Evolutionary conservation across 30 jellyfish, hydroid and myxozoan genomes (phyloP), one percentile per base, ranked within the genome.

Genomic region (Sanderia malayensis): DNA sequence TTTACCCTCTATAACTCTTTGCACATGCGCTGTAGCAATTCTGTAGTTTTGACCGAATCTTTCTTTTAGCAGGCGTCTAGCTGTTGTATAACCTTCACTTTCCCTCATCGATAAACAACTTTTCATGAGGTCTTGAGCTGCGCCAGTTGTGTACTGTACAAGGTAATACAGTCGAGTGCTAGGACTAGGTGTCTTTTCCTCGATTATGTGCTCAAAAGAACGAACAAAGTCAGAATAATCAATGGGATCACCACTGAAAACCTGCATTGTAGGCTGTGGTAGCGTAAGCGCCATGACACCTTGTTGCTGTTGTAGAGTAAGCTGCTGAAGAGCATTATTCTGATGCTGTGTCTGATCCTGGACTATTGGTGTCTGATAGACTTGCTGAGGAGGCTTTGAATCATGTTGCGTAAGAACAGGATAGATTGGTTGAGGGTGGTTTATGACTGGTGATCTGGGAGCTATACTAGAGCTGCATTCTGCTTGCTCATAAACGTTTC

Each of bases 401-500:
- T n/a, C n/a, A n/a, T n/a, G n/a, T n/a, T n/a, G n/a, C n/a, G n/a
- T n/a, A n/a, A n/a, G n/a, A n/a, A n/a, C n/a, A n/a, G n/a, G n/a
- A n/a, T n/a, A n/a, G n/a, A n/a, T n/a, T n/a, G n/a, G n/a, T n/a
- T n/a, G n/a, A n/a, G n/a, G n/a, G n/a, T n/a, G n/a, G n/a, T n/a
- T n/a, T n/a, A n/a, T n/a, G n/a, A n/a, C n/a, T n/a, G n/a, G n/a
- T n/a, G n/a, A n/a, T n/a, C n/a, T n/a, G n/a, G n/a, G n/a, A n/a
- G n/a, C n/a, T n/a, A n/a, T n/a, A n/a, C n/a, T n/a, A n/a, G n/a
- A n/a, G n/a, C n/a, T n/a, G n/a, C n/a, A n/a, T 25, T 60, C 73
- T 7, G 73, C 73, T 60, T 60, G 49, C 23, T 60, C 73, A 60
- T 60, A 60, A 6, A 6, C 68, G 18, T 6, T 57, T 57, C 73